phyloP scores from a whole-genome alignment of 2,113 vertebrate genomes.

The Pelmatolapia mariae region DNA sequence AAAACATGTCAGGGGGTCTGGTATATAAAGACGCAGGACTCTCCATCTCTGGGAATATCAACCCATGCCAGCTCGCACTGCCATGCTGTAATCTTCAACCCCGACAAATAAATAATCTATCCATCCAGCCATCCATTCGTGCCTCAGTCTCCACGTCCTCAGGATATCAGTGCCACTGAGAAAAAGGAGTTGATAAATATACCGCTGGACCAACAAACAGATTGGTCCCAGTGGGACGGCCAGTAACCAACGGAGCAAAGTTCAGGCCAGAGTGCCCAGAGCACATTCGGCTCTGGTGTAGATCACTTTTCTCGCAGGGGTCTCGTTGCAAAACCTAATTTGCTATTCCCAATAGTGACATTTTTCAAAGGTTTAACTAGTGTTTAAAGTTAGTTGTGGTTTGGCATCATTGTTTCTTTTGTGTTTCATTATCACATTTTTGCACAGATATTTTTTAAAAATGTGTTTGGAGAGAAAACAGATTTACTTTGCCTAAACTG shows the following conservation, averaged over 20 bases:
- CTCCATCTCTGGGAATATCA: slow-evolving; percentile 48
- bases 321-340: background rate
- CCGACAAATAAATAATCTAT: slow-evolving; percentile 56
- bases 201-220: slow-evolving; percentile 57
- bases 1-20: slow-evolving; percentile 18
- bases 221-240: slow-evolving; percentile 28
- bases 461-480: background rate
- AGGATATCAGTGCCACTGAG: slow-evolving; percentile 43
- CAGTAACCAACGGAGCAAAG: background rate
- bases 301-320: background rate
- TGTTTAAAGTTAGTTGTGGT: background rate
- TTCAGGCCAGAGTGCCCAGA: background rate
- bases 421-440: background rate
- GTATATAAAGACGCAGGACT: slow-evolving; percentile 19
- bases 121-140: background rate
- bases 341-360: background rate
- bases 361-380: background rate
- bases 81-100: slow-evolving; percentile 29
- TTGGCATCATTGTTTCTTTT: background rate
- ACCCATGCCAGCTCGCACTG: slow-evolving; percentile 39
- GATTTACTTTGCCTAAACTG: background rate
- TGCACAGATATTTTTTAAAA: background rate
- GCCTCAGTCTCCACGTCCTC: slow-evolving; percentile 24
- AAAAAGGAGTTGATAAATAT: slow-evolving; percentile 56
- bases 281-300: background rate